These are phyloP conservation scores for Cichladusa arquata DNA, from an alignment of 2,113 vertebrate species.

Conservation along the genomic window DNA sequence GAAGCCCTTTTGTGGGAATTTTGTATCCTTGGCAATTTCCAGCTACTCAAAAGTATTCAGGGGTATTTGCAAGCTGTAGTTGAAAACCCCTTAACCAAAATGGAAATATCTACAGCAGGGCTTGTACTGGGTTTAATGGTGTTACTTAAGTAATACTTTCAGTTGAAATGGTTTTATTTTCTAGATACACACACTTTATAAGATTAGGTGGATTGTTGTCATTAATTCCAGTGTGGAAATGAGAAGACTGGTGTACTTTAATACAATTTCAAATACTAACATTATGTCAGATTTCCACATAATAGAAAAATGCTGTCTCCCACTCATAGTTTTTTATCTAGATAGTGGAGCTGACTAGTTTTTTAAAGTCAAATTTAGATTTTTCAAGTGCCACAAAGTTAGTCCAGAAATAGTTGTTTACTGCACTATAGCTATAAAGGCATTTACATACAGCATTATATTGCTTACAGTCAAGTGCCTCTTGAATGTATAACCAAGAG, in stretches of 20 bases:
- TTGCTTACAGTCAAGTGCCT: not conserved
- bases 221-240: not conserved
- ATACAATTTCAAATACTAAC: not conserved
- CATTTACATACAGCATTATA: not conserved
- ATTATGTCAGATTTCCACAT: not conserved
- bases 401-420: not conserved
- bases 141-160: not conserved
- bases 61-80: not conserved
- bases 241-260: not conserved
- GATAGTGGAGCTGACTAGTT: not conserved
- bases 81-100: not conserved
- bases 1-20: not conserved
- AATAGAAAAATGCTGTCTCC: not conserved
- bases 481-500: not conserved
- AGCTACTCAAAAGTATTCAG: not conserved
- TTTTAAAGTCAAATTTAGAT: not conserved
- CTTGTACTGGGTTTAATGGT: not conserved
- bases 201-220: not conserved
- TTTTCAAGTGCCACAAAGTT: not conserved
- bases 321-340: not conserved
- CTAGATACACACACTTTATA: not conserved
- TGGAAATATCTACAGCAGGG: not conserved
- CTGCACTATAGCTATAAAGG: not conserved
- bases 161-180: not conserved
- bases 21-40: not conserved